phyloP scores from a whole-genome alignment of 1,140 invertebrate species.

The Tribolium castaneum region DNA sequence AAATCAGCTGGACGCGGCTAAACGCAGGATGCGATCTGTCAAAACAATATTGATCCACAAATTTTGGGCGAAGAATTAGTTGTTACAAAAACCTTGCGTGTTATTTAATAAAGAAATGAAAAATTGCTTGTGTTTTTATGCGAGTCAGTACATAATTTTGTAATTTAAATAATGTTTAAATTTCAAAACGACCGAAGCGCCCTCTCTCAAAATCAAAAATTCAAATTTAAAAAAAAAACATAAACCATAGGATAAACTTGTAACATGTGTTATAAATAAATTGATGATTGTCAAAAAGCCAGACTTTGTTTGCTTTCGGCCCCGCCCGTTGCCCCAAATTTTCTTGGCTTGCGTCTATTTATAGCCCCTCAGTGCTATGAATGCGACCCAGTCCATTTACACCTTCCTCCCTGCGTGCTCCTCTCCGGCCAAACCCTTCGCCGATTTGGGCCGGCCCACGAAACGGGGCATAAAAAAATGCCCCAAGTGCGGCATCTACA shows the following conservation, averaged over 20 bases:
- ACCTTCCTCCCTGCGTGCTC: background rate
- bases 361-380: background rate
- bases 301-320: background rate
- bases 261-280: background rate
- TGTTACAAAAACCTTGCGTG: too few relatives aligned
- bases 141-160: too few relatives aligned
- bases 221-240: too few relatives aligned
- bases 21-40: background rate
- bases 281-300: background rate
- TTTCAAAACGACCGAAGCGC: too few relatives aligned
- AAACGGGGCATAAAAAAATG: slow-evolving; percentile 75
- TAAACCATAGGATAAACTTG: too few relatives aligned
- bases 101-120: too few relatives aligned
- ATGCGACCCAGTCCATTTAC: background rate
- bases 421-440: slow-evolving; percentile 7
- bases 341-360: background rate
- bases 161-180: too few relatives aligned
- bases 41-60: background rate
- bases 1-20: background rate
- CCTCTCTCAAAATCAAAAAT: too few relatives aligned
- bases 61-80: too few relatives aligned
- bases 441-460: slow-evolving; percentile 57
- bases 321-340: background rate
- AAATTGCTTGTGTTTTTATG: too few relatives aligned
- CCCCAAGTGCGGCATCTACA: slow-evolving; percentile 82